A percentile compares a stretch with the other conserved stretches of the same genome.
Evolutionary conservation across 2,113 vertebrate species (phyloP).

Genomic region (Tonatia bakeri): DNA sequence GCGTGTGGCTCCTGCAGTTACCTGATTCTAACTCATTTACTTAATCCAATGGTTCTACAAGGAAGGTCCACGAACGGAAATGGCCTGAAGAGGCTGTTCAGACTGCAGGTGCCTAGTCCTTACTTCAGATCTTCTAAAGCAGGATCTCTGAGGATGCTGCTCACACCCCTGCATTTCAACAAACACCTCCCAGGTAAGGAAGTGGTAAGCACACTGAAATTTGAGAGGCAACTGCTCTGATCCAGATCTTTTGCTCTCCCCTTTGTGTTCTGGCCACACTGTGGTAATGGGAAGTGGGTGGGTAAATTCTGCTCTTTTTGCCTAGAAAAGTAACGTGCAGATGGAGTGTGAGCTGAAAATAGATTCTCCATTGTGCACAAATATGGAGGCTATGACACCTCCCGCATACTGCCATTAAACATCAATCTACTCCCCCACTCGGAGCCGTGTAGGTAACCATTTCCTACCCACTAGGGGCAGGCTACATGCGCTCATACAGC

Average conservation of each 20-base stretch:
- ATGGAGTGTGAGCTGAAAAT: slow-evolving; percentile 3
- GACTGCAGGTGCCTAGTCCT: background rate
- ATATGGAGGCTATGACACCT: background rate
- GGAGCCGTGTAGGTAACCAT: rapidly evolving
- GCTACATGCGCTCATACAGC: background rate
- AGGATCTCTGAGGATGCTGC: background rate
- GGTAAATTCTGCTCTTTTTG: background rate
- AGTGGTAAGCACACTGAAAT: background rate
- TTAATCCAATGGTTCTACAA: background rate
- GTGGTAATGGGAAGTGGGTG: background rate
- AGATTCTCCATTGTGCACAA: background rate
- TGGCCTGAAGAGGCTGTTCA: background rate
- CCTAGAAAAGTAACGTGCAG: slow-evolving; percentile 9
- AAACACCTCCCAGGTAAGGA: background rate
- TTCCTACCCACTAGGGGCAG: background rate
- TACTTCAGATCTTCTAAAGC: background rate
- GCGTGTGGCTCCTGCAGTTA: background rate
- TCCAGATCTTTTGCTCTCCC: background rate
- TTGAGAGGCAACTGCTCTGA: background rate
- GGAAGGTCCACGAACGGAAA: background rate
- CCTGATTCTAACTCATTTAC: background rate
- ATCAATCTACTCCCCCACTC: background rate
- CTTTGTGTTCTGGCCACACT: background rate
- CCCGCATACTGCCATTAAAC: background rate
- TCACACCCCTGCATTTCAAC: background rate